Conservation (phyloP, 64 coral and sea anemone species). For the Stylophora pistillata region DNA sequence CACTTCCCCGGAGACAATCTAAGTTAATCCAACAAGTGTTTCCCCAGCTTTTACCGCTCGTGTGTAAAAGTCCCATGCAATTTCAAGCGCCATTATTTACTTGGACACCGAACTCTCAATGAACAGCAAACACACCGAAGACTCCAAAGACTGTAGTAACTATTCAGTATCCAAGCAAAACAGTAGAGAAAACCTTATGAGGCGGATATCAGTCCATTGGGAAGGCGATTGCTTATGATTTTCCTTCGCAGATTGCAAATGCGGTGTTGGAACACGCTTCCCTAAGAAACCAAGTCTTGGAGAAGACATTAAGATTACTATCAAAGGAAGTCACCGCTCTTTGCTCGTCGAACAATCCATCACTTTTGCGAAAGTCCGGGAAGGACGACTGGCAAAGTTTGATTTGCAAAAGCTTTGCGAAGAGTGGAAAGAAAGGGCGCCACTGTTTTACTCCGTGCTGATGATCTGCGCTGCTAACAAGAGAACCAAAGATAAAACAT, state of each 20-base stretch:
- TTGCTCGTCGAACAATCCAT: constrained; percentile 50
- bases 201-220: constrained; percentile 36
- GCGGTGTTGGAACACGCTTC: constrained; percentile 28
- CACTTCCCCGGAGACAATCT: no score
- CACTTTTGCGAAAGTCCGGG: constrained; percentile 21
- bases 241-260: constrained; percentile 23
- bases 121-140: background rate
- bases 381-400: constrained; percentile 57
- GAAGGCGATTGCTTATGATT: constrained; percentile 34
- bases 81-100: no score
- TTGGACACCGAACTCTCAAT: no score
- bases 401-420: constrained; percentile 56
- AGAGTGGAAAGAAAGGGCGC: constrained; percentile 62
- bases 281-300: constrained; percentile 9
- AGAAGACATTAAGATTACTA: constrained; percentile 35
- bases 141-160: constrained; percentile 9
- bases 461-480: constrained; percentile 55
- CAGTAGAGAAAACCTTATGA: background rate
- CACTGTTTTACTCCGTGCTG: constrained; percentile 57
- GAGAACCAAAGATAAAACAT: constrained; percentile 34
- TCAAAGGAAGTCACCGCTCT: constrained; percentile 20
- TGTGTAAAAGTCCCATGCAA: no score
- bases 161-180: constrained; percentile 34
- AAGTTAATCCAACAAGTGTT: no score
- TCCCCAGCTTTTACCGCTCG: no score